A percentile compares a stretch with the other conserved stretches of the same genome.
phyloP scores from a whole-genome alignment of 2,113 vertebrate genomes.

The Cavia porcellus region DNA sequence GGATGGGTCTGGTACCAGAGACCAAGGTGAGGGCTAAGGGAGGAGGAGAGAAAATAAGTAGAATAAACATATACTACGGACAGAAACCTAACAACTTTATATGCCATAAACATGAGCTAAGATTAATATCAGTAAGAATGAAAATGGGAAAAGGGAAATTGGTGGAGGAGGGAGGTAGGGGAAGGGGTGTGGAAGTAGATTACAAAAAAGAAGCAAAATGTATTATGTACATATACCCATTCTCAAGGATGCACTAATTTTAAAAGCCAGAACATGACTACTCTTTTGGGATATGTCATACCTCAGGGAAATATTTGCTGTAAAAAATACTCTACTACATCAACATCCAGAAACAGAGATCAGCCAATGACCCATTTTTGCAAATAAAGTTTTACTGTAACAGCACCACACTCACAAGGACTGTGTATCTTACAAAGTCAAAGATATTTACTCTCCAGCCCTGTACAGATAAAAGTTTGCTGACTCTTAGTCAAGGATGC shows the following conservation, averaged over 20 bases:
- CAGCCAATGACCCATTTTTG: neutral
- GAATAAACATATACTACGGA: neutral
- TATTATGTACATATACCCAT: too few relatives aligned
- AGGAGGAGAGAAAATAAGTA: neutral
- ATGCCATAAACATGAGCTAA: too few relatives aligned
- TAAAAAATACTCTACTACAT: neutral
- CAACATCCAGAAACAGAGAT: neutral
- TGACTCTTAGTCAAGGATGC: neutral
- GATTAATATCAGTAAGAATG: too few relatives aligned
- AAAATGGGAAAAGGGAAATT: too few relatives aligned
- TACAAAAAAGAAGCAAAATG: too few relatives aligned
- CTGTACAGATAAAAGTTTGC: neutral
- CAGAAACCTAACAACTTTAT: too few relatives aligned
- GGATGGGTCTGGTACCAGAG: neutral
- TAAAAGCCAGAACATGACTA: neutral
- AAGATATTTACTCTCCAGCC: neutral
- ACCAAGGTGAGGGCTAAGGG: neutral
- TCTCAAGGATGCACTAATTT: too few relatives aligned
- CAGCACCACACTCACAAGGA: neutral
- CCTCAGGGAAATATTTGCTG: neutral
- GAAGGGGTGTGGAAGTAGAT: too few relatives aligned
- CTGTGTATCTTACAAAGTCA: neutral
- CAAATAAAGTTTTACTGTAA: constrained; percentile 59
- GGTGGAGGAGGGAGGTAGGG: too few relatives aligned
- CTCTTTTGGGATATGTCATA: neutral